Percentiles rank a stretch among this genome's conserved stretches.
These are phyloP conservation scores for Lophius piscatorius DNA, from an alignment of 2,113 vertebrate species.

Conservation along the genomic window DNA sequence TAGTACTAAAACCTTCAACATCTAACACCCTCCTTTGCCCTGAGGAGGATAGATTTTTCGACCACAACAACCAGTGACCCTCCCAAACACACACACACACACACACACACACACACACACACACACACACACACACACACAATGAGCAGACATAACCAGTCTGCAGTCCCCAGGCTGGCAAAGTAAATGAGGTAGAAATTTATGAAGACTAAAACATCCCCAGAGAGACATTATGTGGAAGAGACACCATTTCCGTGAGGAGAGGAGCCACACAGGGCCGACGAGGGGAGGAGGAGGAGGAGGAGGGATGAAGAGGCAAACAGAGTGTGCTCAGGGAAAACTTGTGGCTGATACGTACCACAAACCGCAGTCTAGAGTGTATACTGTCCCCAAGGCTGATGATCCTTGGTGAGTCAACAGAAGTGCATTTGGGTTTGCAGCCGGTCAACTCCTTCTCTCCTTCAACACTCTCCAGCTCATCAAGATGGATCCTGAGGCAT, in stretches of 20 bases:
- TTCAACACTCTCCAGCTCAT: too few species aligned
- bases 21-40: too few species aligned
- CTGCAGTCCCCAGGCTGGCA: slow-evolving; percentile 36
- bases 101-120: slow-evolving; percentile 23
- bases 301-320: slow-evolving; percentile 11
- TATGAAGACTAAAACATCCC: slow-evolving; percentile 60
- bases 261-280: slow-evolving; percentile 14
- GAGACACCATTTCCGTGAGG: slow-evolving; percentile 52
- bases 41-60: too few species aligned
- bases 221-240: slow-evolving; percentile 55
- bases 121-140: slow-evolving; percentile 15
- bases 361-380: background rate
- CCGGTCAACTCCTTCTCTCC: too few species aligned
- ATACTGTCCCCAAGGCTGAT: too few species aligned
- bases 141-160: slow-evolving; percentile 12
- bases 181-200: slow-evolving; percentile 66
- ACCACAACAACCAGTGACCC: slow-evolving; percentile 25
- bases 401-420: too few species aligned
- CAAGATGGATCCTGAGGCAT: too few species aligned
- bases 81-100: slow-evolving; percentile 1
- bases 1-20: slow-evolving; percentile 11
- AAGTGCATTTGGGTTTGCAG: too few species aligned
- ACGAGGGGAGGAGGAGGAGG: slow-evolving; percentile 2
- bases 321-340: background rate
- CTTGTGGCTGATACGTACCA: background rate